A percentile compares a stretch with the other conserved stretches of the same genome.
Conservation (phyloP, 1,140 invertebrate species). For the Papilio dardanus region DNA sequence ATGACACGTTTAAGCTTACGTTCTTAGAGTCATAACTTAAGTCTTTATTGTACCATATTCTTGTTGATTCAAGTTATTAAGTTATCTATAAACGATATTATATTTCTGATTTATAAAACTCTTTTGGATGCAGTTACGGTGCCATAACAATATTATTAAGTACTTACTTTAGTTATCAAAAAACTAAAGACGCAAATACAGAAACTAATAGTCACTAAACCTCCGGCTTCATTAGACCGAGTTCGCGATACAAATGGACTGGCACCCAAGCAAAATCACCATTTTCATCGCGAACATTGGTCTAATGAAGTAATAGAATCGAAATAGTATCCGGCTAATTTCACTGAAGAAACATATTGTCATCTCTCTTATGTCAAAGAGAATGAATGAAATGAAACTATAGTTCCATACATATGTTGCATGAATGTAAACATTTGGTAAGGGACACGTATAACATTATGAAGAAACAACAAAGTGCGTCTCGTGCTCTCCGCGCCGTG, state of each 20-base stretch:
- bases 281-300: no score
- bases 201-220: background rate
- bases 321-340: background rate
- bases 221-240: no score
- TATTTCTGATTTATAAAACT: background rate
- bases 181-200: background rate
- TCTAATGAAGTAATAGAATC: no score
- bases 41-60: background rate
- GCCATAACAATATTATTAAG: no score
- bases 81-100: background rate
- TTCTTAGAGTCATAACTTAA: background rate
- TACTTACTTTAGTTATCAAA: background rate
- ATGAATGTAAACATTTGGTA: background rate
- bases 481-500: slow-evolving; percentile 43
- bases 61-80: slow-evolving; percentile 12
- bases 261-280: no score
- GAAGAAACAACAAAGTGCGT: slow-evolving; percentile 2
- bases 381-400: no score
- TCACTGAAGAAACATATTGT: background rate
- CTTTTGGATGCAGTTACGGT: background rate
- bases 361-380: background rate
- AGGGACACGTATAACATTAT: background rate
- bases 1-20: slow-evolving; percentile 24
- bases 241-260: no score
- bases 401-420: no score